phyloP scores from a whole-genome alignment of 2,113 vertebrate species.

The Brachionichthys hirsutus region DNA sequence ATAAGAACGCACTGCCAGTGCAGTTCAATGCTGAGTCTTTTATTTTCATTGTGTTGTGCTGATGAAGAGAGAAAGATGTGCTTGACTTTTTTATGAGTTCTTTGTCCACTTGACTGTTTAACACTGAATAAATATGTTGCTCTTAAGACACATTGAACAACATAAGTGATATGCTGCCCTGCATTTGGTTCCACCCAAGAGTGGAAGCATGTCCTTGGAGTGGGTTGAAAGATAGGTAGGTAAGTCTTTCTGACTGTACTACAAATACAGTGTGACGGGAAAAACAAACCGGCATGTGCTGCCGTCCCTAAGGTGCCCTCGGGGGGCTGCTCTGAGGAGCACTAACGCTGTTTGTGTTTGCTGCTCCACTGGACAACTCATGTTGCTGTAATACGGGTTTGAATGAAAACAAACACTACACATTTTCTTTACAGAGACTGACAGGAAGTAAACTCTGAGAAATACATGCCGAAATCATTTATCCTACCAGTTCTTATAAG shows the following conservation, averaged over 20 bases:
- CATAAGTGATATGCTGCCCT: too few species aligned
- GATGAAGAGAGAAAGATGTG: neutral
- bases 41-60: too few species aligned
- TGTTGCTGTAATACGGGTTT: neutral
- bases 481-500: too few species aligned
- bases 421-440: neutral
- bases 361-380: constrained; percentile 25
- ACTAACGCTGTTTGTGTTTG: constrained; percentile 34
- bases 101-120: too few species aligned
- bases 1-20: constrained; percentile 8
- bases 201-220: too few species aligned
- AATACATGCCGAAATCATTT: too few species aligned
- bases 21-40: neutral
- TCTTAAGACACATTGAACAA: too few species aligned
- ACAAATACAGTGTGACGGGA: constrained; percentile 11
- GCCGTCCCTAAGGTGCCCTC: constrained; percentile 1
- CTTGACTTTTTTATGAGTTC: neutral
- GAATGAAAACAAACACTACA: neutral
- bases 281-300: constrained; percentile 28
- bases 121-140: too few species aligned
- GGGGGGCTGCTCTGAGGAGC: constrained; percentile 15
- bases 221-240: too few species aligned
- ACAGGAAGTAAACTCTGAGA: neutral
- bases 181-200: too few species aligned
- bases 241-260: neutral